Evolutionary conservation across 2,797 vertebrate species (phyloP).

Genomic region (Eulemur rubriventer): DNA sequence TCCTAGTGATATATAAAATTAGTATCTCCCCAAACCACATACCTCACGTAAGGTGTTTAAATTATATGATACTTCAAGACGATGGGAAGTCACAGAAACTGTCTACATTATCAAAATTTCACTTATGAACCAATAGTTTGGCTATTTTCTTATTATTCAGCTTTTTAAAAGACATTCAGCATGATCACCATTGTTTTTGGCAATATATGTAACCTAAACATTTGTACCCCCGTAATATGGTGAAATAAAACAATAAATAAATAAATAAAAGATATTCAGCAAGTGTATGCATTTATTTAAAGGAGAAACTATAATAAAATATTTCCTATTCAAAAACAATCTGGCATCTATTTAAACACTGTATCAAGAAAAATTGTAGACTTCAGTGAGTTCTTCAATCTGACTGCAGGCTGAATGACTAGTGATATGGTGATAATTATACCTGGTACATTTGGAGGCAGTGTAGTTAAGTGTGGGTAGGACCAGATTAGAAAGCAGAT

Average conservation of each 20-base stretch:
- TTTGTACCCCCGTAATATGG: too few relatives aligned
- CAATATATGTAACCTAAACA: too few relatives aligned
- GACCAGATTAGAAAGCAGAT: not conserved
- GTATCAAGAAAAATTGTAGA: not conserved
- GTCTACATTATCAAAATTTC: not conserved
- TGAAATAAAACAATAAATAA: too few relatives aligned
- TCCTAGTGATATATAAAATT: constrained; percentile 25
- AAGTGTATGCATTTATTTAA: not conserved
- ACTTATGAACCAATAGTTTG: not conserved
- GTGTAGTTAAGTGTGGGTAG: not conserved
- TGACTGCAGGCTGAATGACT: not conserved
- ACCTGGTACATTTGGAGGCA: not conserved
- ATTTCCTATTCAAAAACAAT: not conserved
- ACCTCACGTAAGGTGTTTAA: not conserved
- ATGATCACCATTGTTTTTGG: not conserved
- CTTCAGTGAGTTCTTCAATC: not conserved
- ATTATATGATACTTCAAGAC: not conserved
- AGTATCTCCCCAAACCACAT: not conserved
- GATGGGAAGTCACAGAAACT: constrained; percentile 27
- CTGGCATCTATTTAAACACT: not conserved
- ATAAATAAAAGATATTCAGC: not conserved
- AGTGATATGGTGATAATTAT: not conserved
- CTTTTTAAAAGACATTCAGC: not conserved
- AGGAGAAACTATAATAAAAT: not conserved
- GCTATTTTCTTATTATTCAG: not conserved